These are phyloP conservation scores for Actinopyga echinites DNA, from an alignment of 53 echinoderm and acorn worm genomes.

Conservation along the genomic window DNA sequence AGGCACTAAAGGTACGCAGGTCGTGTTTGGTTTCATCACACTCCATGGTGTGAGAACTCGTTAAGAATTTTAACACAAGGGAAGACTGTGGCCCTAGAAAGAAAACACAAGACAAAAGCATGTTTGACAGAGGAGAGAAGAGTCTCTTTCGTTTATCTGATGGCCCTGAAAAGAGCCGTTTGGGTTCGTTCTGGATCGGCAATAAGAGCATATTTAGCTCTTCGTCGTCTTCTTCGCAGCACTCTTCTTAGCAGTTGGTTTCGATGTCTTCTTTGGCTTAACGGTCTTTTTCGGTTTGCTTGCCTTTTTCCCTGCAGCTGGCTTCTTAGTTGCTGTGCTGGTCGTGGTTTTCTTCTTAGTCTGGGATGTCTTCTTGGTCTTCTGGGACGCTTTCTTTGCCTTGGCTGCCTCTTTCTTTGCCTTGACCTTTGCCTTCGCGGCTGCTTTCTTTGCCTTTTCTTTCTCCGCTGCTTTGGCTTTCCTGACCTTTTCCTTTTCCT, in stretches of 20 bases:
- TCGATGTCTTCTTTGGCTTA: conserved; percentile 29
- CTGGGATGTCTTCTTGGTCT: conserved; percentile 26
- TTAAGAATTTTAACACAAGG: no score
- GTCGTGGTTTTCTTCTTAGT: conserved; percentile 37
- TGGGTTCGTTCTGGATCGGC: conserved; percentile 2
- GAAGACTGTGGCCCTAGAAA: no score
- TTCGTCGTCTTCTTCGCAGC: background rate
- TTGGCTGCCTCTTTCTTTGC: background rate
- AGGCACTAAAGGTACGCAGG: no score
- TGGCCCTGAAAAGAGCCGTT: conserved; percentile 58
- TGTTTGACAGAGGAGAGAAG: no score
- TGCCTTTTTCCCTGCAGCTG: conserved; percentile 9
- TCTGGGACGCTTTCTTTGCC: conserved; percentile 7
- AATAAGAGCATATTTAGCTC: background rate
- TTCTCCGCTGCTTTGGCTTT: conserved; percentile 14
- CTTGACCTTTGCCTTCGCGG: conserved; percentile 39
- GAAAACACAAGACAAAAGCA: no score
- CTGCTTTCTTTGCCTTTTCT: background rate
- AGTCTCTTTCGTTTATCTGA: background rate
- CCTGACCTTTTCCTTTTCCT: conserved; percentile 28
- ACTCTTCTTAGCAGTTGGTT: conserved; percentile 22
- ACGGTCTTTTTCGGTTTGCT: conserved; percentile 28
- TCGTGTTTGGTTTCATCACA: no score
- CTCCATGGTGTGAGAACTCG: no score
- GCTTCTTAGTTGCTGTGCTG: conserved; percentile 37